Conservation (phyloP, 2,113 vertebrate genomes). For the Himantopus leucocephalus region DNA sequence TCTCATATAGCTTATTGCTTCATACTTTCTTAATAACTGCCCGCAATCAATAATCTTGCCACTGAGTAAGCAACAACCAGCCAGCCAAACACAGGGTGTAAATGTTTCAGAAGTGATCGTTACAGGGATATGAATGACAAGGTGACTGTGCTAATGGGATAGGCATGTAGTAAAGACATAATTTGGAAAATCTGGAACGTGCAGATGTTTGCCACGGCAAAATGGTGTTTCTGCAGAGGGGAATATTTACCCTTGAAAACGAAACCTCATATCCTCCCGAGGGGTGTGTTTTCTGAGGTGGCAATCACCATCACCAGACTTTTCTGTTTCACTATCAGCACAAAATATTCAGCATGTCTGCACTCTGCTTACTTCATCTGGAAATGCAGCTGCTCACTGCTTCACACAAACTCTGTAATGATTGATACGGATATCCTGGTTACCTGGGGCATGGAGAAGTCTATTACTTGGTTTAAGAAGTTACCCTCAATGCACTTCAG, state of each 20-base stretch:
- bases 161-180: not conserved
- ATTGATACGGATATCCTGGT: not conserved
- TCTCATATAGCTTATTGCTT: slow-evolving; percentile 65
- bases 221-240: not conserved
- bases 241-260: slow-evolving; percentile 18
- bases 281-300: not conserved
- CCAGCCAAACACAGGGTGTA: slow-evolving; percentile 48
- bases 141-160: slow-evolving; percentile 44
- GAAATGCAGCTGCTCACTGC: not conserved
- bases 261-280: not conserved
- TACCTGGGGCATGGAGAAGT: no score
- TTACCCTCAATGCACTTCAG: not conserved
- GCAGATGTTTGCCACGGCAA: not conserved
- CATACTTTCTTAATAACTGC: slow-evolving; percentile 62
- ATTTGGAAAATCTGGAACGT: slow-evolving; percentile 6
- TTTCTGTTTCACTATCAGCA: not conserved
- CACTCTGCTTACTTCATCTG: not conserved
- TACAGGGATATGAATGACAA: slow-evolving; percentile 39
- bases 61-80: slow-evolving; percentile 55
- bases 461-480: not conserved
- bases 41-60: slow-evolving; percentile 70
- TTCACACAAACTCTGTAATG: not conserved
- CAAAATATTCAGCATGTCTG: not conserved
- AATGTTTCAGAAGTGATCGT: slow-evolving; percentile 61
- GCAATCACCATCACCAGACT: not conserved